Percentiles rank a stretch among this genome's conserved stretches.
Conservation (phyloP, 2,888 invertebrate genomes). For the Melinaea menophilus region DNA sequence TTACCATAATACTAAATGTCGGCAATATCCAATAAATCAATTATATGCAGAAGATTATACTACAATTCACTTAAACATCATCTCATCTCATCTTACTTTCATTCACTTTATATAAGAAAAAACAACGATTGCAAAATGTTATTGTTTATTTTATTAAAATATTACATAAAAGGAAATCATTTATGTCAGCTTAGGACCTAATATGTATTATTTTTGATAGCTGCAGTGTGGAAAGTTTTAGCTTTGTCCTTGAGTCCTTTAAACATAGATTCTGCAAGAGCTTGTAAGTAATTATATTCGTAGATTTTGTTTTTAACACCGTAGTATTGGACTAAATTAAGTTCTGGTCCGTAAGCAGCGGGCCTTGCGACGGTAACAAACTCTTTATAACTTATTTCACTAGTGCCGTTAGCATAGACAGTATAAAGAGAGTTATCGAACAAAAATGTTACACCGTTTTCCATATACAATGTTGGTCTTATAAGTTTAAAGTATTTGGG, state of each 20-base stretch:
- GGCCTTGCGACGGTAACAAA: slow-evolving; percentile 41
- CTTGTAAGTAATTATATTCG: slow-evolving; percentile 46
- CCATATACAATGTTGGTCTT: slow-evolving; percentile 39
- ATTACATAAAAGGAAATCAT: background rate
- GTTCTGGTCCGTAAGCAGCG: slow-evolving; percentile 51
- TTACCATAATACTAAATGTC: too few relatives aligned
- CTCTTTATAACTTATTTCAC: slow-evolving; percentile 36
- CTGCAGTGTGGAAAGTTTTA: background rate
- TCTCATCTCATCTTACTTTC: too few relatives aligned
- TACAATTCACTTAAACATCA: too few relatives aligned
- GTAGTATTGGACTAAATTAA: slow-evolving; percentile 49
- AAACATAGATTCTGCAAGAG: background rate
- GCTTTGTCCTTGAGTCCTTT: background rate
- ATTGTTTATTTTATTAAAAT: too few relatives aligned
- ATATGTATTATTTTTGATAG: background rate
- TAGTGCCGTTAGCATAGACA: slow-evolving; percentile 46
- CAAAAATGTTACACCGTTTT: slow-evolving; percentile 43
- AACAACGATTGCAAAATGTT: too few relatives aligned
- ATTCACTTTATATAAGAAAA: too few relatives aligned
- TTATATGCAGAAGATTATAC: too few relatives aligned
- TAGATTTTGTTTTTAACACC: slow-evolving; percentile 59
- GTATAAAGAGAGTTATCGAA: slow-evolving; percentile 43
- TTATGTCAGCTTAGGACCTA: background rate
- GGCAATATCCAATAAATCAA: too few relatives aligned
- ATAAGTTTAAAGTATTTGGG: too few relatives aligned